Conservation (phyloP, 2,113 vertebrate species). For the Cyprichromis sp. region DNA sequence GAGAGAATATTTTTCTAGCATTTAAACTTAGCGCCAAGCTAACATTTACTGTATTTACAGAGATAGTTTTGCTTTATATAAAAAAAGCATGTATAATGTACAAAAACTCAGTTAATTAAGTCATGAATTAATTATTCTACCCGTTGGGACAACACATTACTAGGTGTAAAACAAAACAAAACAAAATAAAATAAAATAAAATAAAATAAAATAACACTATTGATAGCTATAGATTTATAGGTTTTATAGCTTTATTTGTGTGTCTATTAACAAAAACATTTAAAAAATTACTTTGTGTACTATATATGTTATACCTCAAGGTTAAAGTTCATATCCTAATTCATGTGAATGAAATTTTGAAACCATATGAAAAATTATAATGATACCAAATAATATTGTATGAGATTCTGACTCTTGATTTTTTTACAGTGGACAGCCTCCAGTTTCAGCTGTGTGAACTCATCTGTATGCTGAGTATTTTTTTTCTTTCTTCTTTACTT, state of each 20-base stretch:
- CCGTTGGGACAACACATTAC: background rate
- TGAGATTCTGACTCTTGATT: background rate
- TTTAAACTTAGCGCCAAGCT: rapidly evolving
- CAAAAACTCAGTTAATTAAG: background rate
- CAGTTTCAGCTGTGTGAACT: background rate
- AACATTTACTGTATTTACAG: background rate
- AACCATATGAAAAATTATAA: background rate
- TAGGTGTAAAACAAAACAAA: background rate
- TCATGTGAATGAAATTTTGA: background rate
- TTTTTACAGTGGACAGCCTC: background rate
- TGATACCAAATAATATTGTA: background rate
- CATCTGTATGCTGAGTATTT: background rate
- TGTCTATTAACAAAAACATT: background rate
- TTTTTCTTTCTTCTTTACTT: background rate
- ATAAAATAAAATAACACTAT: background rate
- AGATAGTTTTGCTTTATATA: background rate
- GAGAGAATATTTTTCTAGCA: background rate
- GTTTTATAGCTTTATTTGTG: background rate
- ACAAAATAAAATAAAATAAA: rapidly evolving
- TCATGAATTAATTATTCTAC: background rate
- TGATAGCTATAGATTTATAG: background rate
- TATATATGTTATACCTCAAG: background rate
- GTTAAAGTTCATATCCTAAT: background rate
- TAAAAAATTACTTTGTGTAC: rapidly evolving
- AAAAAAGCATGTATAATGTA: background rate